Percentiles rank a stretch among this genome's conserved stretches.
Conservation (phyloP, 2,113 vertebrate species). For the Orthochromis indermauri region DNA sequence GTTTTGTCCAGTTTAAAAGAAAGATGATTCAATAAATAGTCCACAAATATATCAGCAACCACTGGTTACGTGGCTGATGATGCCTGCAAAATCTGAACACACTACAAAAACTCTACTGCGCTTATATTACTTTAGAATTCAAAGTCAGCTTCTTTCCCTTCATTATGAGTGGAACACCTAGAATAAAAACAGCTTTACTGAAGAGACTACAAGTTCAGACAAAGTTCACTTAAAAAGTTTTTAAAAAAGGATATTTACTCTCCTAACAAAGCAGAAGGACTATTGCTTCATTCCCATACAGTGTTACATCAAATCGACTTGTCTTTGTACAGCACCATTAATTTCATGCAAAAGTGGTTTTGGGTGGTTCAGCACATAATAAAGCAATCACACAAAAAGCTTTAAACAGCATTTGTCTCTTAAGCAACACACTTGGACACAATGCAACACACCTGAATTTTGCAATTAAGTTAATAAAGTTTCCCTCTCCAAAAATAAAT, state of each 20-base stretch:
- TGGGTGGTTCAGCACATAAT: neutral
- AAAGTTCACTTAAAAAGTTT: neutral
- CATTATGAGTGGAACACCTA: neutral
- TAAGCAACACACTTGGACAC: neutral
- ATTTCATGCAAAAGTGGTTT: neutral
- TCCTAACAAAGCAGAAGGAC: neutral
- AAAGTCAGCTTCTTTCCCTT: neutral
- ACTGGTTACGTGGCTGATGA: neutral
- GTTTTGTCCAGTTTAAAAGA: neutral
- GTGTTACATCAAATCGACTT: neutral
- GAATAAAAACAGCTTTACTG: neutral
- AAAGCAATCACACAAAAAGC: neutral
- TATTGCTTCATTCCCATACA: neutral
- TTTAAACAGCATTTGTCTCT: neutral
- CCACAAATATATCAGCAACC: neutral
- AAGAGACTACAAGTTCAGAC: neutral
- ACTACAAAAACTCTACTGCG: neutral
- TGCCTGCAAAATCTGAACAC: neutral
- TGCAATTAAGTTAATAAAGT: neutral
- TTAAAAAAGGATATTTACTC: neutral
- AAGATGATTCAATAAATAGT: neutral
- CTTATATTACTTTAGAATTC: neutral
- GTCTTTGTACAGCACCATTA: neutral
- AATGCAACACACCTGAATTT: neutral
- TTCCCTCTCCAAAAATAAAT: neutral